phyloP scores from a whole-genome alignment of 2,888 invertebrate species.

The Octodonta nipae region DNA sequence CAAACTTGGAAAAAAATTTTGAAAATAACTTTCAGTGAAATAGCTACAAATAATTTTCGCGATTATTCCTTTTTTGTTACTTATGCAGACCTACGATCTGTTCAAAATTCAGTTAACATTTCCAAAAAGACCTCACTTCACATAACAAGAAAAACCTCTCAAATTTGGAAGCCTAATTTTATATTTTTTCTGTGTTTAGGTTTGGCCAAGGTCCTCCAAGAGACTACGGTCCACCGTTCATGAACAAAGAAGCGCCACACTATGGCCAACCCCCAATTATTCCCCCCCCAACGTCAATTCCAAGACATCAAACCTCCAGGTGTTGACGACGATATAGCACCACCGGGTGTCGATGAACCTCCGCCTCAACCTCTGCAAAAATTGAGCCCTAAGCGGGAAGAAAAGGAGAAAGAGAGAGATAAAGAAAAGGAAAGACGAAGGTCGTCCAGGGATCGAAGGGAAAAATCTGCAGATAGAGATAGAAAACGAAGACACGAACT shows the following conservation, averaged over 20 bases:
- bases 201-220: conserved; percentile 19
- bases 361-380: conserved; percentile 42
- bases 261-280: conserved; percentile 16
- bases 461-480: no score
- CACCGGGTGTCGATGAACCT: conserved; percentile 50
- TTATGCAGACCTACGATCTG: no score
- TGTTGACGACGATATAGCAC: conserved; percentile 43
- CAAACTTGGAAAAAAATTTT: no score
- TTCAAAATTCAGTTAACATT: no score
- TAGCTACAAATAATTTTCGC: no score
- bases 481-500: conserved; percentile 15
- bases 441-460: conserved; percentile 8
- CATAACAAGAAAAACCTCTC: no score
- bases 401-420: conserved; percentile 5
- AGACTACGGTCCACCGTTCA: conserved; percentile 17
- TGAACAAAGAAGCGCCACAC: no score
- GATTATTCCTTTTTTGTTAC: no score
- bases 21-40: no score
- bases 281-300: conserved; percentile 19
- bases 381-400: conserved; percentile 11
- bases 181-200: conserved; percentile 25
- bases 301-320: conserved; percentile 21
- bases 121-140: no score
- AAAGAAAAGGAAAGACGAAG: conserved; percentile 14
- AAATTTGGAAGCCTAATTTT: no score